phyloP scores from a whole-genome alignment of 2,888 invertebrate genomes.

The Entomobrya proxima region DNA sequence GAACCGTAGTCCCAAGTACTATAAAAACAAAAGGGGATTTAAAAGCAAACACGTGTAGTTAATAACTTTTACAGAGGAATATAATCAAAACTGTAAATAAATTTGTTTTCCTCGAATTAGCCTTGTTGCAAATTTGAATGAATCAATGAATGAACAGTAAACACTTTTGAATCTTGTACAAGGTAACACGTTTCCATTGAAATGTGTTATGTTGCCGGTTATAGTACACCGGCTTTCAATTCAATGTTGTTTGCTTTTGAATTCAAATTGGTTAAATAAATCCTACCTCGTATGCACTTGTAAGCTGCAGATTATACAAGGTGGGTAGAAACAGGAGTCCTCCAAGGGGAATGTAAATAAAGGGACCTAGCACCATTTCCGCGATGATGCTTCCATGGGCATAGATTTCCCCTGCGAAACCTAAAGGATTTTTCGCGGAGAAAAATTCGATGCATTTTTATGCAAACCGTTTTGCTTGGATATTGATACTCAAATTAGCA shows the following conservation, averaged over 20 bases:
- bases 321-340: slow-evolving; percentile 76
- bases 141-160: too few species aligned
- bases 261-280: too few species aligned
- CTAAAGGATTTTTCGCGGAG: slow-evolving; percentile 62
- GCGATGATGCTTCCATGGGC: slow-evolving; percentile 76
- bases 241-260: too few species aligned
- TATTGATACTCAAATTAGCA: neutral
- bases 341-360: slow-evolving; percentile 76
- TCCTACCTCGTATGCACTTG: slow-evolving; percentile 77
- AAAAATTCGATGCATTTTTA: neutral
- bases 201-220: too few species aligned
- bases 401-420: slow-evolving; percentile 77
- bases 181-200: too few species aligned
- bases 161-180: neutral
- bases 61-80: neutral
- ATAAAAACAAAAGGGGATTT: slow-evolving; percentile 43
- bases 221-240: too few species aligned
- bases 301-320: slow-evolving; percentile 76
- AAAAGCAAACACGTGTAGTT: neutral
- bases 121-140: neutral
- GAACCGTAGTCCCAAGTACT: slow-evolving; percentile 76
- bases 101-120: neutral
- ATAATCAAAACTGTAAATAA: neutral
- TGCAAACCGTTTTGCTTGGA: neutral
- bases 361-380: slow-evolving; percentile 75